Base-by-base conservation (phyloP, 2,113 vertebrate species). In the Camelus bactrianus region DNA sequence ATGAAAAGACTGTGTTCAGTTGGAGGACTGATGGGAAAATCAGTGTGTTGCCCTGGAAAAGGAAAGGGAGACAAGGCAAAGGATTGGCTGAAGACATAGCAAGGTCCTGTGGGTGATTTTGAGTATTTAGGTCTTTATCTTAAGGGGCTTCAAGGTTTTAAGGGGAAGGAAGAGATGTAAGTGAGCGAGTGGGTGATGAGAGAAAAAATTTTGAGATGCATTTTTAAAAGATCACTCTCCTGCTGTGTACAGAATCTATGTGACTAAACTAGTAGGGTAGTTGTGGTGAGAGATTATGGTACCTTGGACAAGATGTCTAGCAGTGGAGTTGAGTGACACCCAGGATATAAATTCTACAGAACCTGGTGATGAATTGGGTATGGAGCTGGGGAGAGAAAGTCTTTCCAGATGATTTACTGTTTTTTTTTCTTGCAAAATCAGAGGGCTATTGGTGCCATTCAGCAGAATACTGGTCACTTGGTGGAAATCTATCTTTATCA, bases 51-150 rank as follows among this genome's bases (percentile, higher is more conserved):
- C 28, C 8, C 62, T 12, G 4, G 26, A 42, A 2, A n/a, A 17
- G 50, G 24, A 19, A 32, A 5, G 3, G 6, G 35, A 3, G 0
- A 7, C 4, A 6, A 1, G 17, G 35, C 32, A 35, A 69, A 17
- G 54, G 73, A 16, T 46, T 20, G 22, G 24, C 42, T 38, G n/a
- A 62, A 64, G 64, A 67, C 10, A 20, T n/a, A n/a, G 42, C 76
- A 54, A 46, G 3, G 16, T 64, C 52, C 10, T 32, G 0, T 10
- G 50, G 1, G 50, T 35, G 20, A 89, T 72, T 48, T 52, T 46
- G 32, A 52, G 26, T 88, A 26, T 42, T 12, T 75, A 17, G 1
- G 13, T 38, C 32, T 52, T 89, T 42, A 35, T 50, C 42, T 69
- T 85, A 62, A 60, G 15, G 42, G 22, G 12, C 30, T 28, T 52